Evolutionary conservation across 1,140 invertebrate species (phyloP).

Genomic region (Mesaphorura yosii): DNA sequence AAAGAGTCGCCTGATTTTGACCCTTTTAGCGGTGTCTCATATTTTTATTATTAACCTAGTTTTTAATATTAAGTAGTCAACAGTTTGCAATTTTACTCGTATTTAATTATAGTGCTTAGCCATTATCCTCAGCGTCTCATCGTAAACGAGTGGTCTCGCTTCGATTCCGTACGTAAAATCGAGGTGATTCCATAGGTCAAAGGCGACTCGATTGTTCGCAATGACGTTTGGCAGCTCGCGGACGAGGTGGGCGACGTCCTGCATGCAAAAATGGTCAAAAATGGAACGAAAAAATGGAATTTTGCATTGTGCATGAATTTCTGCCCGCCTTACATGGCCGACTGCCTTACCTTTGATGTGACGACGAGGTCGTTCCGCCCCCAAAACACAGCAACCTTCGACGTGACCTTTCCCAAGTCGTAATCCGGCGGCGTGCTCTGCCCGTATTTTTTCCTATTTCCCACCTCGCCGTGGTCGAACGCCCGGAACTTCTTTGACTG

Average conservation of each 20-base stretch:
- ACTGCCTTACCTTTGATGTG: conserved; percentile 5
- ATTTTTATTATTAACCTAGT: too few relatives aligned
- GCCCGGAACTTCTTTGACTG: conserved; percentile 37
- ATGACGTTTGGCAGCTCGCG: conserved; percentile 40
- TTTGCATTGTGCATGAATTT: too few relatives aligned
- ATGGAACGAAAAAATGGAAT: too few relatives aligned
- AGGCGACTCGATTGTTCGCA: conserved; percentile 42
- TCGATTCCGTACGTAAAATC: conserved; percentile 57
- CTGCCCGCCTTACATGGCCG: not conserved
- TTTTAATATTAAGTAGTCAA: too few relatives aligned
- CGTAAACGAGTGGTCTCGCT: conserved; percentile 49
- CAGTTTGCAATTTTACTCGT: too few relatives aligned
- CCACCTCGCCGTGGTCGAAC: conserved; percentile 36
- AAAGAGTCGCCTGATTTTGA: too few relatives aligned
- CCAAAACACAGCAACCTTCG: conserved; percentile 37
- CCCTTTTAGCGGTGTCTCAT: too few relatives aligned
- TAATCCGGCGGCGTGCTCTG: conserved; percentile 42
- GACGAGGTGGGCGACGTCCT: not conserved
- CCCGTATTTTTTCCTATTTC: conserved; percentile 39
- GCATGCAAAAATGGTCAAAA: not conserved
- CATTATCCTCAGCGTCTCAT: conserved; percentile 29
- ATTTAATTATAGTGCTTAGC: not conserved
- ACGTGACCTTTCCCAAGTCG: conserved; percentile 42
- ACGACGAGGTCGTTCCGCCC: conserved; percentile 22
- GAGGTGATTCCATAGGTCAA: conserved; percentile 53